Base-by-base conservation (phyloP, 2,797 vertebrate species). In the Aulostomus chinensis region DNA sequence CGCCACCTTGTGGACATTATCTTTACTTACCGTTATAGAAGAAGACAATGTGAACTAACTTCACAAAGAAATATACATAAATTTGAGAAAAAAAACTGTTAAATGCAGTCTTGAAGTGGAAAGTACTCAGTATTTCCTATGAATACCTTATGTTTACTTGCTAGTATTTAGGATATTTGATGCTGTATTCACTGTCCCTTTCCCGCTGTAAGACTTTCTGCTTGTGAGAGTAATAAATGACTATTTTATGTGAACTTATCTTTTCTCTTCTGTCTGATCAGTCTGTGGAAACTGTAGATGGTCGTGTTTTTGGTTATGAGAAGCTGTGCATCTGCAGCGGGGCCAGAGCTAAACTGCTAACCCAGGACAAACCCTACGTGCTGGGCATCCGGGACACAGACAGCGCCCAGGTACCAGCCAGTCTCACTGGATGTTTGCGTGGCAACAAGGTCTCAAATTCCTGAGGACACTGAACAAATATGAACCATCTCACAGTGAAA, bases 321-420 rank as follows among this genome's bases (percentile, higher is more conserved):
- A 95, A 94, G 46, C 86, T 99, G 25, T 99, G 97, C 35, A 57
- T 99, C 30, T 99, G 96, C 80, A 92, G 93, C 10, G 95, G 97
- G 29, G 95, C 87, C 20, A 93, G 85, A 75, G 95, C 97, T 0
- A 98, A 95, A 59, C 80, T 99, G 61, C 88, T 98, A 10, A 78
- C 63, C 12, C 78, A 89, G 63, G 89, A 90, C 55, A 95, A 93
- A 54, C 93, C 93, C 0, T 85, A 91, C 9, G 93, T 98, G 0
- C 64, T 99, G 52, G 97, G 97, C 31, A 96, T 99, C 76, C 91
- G 97, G 1, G 97, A 99, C 81, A 99, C 95, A 14, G 96, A 99
- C 86, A 99, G 96, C 5, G 95, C 91, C 20, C 87, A 93, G 95
- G 97, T 98, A 89, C 1, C 5, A 12, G 3, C 0, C 0, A 4